phyloP scores from a whole-genome alignment of 1,140 invertebrate species.

The Bombus waltoni region DNA sequence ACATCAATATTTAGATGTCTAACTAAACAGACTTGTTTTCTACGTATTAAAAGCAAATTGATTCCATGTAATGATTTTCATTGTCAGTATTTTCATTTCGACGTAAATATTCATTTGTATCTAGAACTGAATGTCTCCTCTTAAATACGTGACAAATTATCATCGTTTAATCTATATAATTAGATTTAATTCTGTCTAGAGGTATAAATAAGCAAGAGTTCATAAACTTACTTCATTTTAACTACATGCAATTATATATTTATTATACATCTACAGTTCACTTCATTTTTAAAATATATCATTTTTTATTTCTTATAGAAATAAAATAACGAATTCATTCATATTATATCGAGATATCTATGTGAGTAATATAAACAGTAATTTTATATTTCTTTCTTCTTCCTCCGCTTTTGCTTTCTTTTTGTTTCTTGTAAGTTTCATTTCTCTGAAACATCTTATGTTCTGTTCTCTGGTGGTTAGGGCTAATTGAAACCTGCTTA shows the following conservation, averaged over 20 bases:
- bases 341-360: background rate
- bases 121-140: background rate
- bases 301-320: background rate
- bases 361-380: background rate
- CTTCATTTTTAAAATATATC: background rate
- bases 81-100: background rate
- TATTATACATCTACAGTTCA: no score
- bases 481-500: background rate
- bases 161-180: background rate
- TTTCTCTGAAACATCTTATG: background rate
- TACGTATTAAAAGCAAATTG: background rate
- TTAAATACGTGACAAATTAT: background rate
- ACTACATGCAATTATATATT: no score
- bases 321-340: background rate
- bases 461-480: background rate
- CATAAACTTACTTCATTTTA: no score
- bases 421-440: no score
- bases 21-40: background rate
- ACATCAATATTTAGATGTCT: background rate
- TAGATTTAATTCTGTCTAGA: no score
- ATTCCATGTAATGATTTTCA: background rate
- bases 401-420: background rate
- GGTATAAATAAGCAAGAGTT: no score
- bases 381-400: background rate
- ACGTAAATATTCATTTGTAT: background rate